phyloP scores from a whole-genome alignment of 37 sponge, comb jelly and placozoan genomes.

The Bolinopsis microptera region DNA sequence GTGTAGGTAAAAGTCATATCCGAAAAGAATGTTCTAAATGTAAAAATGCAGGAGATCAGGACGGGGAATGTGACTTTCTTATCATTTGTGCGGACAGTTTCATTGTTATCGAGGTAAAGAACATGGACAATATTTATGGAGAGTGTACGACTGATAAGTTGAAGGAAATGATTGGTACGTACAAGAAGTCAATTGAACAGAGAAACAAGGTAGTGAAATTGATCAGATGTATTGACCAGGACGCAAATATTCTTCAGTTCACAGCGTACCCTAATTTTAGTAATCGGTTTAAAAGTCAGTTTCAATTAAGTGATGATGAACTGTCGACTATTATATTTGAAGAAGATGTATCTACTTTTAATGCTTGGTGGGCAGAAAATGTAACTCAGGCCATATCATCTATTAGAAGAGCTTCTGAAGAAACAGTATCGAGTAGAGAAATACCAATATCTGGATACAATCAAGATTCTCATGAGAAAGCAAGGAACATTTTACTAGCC shows the following conservation, averaged over 20 bases:
- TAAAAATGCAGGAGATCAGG: not conserved
- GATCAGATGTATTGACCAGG: not conserved
- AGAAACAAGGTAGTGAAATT: not conserved
- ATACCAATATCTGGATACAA: no score
- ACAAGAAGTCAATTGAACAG: not conserved
- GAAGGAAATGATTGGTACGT: not conserved
- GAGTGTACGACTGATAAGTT: not conserved
- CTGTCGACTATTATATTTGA: not conserved
- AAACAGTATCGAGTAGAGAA: no score
- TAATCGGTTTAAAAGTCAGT: not conserved
- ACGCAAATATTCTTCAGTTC: not conserved
- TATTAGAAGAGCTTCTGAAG: no score
- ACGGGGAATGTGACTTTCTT: not conserved
- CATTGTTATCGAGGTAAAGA: not conserved
- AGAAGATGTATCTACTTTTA: not conserved
- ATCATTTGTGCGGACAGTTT: not conserved
- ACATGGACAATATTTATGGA: not conserved
- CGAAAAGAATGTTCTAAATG: not conserved
- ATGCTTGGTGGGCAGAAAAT: not conserved
- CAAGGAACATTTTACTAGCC: no score
- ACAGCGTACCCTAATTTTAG: slow-evolving; percentile 13
- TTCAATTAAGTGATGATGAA: not conserved
- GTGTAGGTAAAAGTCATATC: not conserved
- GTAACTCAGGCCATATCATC: no score
- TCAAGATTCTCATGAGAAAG: no score